Evolutionary conservation across 2,888 invertebrate species (phyloP).

Genomic region (Saturnia pavonia): DNA sequence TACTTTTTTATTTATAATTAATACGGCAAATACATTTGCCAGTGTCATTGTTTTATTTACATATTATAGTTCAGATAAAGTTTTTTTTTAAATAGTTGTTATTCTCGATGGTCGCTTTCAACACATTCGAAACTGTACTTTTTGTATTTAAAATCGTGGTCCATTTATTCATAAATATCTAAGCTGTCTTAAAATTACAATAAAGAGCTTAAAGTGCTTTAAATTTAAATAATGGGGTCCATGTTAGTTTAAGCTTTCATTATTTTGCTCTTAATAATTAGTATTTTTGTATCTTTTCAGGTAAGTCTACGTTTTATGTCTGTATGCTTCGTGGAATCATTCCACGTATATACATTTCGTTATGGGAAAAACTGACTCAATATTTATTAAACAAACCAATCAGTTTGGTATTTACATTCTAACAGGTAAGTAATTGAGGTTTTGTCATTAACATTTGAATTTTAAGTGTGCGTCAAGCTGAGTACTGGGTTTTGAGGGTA

Average conservation of each 20-base stretch:
- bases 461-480: no score
- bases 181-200: neutral
- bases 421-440: no score
- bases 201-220: neutral
- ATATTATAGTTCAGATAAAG: neutral
- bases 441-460: no score
- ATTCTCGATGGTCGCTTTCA: neutral
- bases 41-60: neutral
- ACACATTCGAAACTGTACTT: neutral
- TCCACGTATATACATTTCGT: neutral
- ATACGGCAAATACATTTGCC: neutral
- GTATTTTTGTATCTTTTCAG: neutral
- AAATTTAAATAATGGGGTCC: neutral
- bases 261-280: neutral
- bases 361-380: neutral
- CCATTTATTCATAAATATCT: neutral
- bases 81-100: neutral
- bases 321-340: neutral
- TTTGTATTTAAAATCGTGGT: no score
- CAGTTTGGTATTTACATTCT: no score
- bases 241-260: neutral
- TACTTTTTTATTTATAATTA: neutral
- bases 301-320: neutral
- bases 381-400: neutral
- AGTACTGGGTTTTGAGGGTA: neutral